Conservation (phyloP, 1,140 invertebrate genomes). For the Manduca sexta region DNA sequence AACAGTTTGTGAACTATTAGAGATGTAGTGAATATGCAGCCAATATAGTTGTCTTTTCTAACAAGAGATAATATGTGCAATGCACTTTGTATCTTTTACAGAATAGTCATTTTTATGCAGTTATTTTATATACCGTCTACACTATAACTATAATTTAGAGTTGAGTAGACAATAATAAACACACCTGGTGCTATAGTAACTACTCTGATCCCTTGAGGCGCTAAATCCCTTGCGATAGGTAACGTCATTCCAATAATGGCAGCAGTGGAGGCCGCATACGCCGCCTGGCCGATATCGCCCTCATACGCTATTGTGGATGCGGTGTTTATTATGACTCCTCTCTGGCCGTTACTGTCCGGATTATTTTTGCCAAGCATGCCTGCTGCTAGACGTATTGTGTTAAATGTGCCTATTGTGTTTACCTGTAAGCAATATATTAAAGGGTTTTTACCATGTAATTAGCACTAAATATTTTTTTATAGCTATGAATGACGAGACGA, state of each 20-base stretch:
- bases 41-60: too few species aligned
- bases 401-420: slow-evolving; percentile 95
- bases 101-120: too few species aligned
- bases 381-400: slow-evolving; percentile 88
- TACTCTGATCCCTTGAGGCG: slow-evolving; percentile 83
- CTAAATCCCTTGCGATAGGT: slow-evolving; percentile 93
- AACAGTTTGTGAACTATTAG: too few species aligned
- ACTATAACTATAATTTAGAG: too few species aligned
- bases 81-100: too few species aligned
- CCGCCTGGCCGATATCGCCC: slow-evolving; percentile 96
- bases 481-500: too few species aligned
- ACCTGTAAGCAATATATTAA: slow-evolving; percentile 70
- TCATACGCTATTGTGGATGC: slow-evolving; percentile 97
- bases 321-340: slow-evolving; percentile 97
- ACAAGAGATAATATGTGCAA: too few species aligned
- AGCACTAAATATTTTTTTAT: too few species aligned
- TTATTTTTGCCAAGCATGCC: slow-evolving; percentile 89
- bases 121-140: too few species aligned
- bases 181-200: slow-evolving; percentile 91
- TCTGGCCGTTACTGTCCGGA: slow-evolving; percentile 85
- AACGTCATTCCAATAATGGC: slow-evolving; percentile 94
- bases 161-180: slow-evolving; percentile 5
- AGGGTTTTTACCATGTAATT: too few species aligned
- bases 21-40: too few species aligned
- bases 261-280: slow-evolving; percentile 92